Evolutionary conservation across 2,113 vertebrate species (phyloP).

Genomic region (Syngnathus typhle): DNA sequence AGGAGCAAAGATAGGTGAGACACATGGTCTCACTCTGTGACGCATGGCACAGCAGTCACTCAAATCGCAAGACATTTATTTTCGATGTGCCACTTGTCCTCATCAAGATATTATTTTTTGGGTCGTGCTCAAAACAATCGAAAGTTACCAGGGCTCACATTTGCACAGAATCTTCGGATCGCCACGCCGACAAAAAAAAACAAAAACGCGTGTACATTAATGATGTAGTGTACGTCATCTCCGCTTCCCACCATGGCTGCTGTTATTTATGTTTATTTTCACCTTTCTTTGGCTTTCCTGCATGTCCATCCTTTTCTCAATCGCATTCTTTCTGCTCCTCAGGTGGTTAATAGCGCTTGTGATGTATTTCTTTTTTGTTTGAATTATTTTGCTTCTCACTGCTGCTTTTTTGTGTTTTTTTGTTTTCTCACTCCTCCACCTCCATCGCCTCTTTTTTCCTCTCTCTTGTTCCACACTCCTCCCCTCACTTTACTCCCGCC

Average conservation of each 20-base stretch:
- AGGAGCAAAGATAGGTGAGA: conserved; percentile 99
- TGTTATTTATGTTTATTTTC: conserved; percentile 4
- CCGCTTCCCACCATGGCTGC: conserved; percentile 18
- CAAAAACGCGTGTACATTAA: no score
- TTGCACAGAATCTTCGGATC: no score
- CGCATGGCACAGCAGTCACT: conserved; percentile 30
- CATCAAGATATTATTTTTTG: background rate
- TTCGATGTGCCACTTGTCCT: background rate
- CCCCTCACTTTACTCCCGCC: conserved; percentile 43
- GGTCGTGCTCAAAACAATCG: background rate
- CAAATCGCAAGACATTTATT: background rate
- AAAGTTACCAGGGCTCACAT: background rate
- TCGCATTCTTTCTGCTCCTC: conserved; percentile 39
- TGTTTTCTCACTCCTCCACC: conserved; percentile 50
- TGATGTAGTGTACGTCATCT: background rate
- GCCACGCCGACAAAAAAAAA: no score
- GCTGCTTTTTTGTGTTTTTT: conserved; percentile 79
- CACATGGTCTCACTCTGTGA: background rate
- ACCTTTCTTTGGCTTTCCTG: background rate
- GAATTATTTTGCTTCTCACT: conserved; percentile 78
- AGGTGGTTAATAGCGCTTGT: conserved; percentile 54
- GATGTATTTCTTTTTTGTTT: conserved; percentile 34
- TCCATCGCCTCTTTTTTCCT: conserved; percentile 56
- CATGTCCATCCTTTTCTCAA: conserved; percentile 14
- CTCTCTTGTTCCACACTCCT: conserved; percentile 54